Evolutionary conservation across 2,113 vertebrate species (phyloP).

Genomic region (Mesembrinibis cayennensis): DNA sequence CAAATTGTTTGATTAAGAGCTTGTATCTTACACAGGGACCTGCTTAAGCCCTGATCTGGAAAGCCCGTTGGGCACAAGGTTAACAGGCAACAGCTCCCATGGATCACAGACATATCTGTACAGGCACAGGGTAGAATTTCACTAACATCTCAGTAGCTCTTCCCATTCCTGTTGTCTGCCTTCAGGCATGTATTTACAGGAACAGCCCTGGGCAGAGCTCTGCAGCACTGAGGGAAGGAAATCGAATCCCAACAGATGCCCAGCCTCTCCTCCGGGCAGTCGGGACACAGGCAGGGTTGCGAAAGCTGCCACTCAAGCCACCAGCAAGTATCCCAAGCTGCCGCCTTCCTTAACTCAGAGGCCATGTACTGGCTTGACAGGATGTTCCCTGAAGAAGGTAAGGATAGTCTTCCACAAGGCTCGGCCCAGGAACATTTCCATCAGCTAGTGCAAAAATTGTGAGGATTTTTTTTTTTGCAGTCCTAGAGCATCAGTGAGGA

Average conservation of each 20-base stretch:
- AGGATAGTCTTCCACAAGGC: not conserved
- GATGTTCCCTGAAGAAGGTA: not conserved
- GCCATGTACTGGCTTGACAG: not conserved
- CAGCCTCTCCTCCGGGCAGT: not conserved
- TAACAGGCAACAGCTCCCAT: not conserved
- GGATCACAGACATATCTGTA: not conserved
- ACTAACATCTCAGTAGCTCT: not conserved
- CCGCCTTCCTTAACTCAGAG: not conserved
- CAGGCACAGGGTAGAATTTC: not conserved
- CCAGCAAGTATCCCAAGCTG: not conserved
- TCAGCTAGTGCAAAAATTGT: not conserved
- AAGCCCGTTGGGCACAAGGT: not conserved
- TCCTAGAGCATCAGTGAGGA: not conserved
- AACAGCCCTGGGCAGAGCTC: not conserved
- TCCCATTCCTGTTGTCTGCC: not conserved
- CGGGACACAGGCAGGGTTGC: rapidly evolving
- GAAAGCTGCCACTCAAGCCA: not conserved
- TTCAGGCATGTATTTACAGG: not conserved
- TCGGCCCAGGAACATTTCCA: not conserved
- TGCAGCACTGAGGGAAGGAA: not conserved
- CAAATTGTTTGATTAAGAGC: not conserved
- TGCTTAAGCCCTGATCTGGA: not conserved
- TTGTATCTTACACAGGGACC: not conserved
- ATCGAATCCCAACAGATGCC: not conserved
- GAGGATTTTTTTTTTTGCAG: not conserved